Evolutionary conservation across 1,140 invertebrate genomes (phyloP), one percentile per base, ranked within the genome.

Genomic region (Thrips palmi): DNA sequence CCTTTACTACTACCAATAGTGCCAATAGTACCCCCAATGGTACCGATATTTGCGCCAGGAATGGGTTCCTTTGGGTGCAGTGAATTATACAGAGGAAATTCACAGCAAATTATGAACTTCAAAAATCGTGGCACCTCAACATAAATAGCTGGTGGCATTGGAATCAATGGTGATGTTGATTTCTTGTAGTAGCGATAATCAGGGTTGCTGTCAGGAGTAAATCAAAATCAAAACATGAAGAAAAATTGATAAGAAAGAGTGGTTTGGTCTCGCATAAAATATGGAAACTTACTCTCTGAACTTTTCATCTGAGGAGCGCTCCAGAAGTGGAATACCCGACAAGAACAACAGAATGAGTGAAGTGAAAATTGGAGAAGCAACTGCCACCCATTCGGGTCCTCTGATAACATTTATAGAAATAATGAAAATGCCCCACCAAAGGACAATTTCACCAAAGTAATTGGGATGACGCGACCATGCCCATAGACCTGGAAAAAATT

Each of bases 341-440:
- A 92, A 63, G 56, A 89, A 88, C 4, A 91, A 62, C 45, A 93
- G 81, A 25, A 92, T 87, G 37, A 81, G 54, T 1, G 79, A 84
- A 5, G 80, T 88, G 52, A 92, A 89, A 24, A 92, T 63, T 5
- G 87, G 88, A 4, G 84, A 88, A 23, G 84, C 62, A 49, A 93
- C 77, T 8, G 76, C 79, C 8, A 83, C 62, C 77, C 80, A 82
- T 63, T 89, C 75, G 35, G 71, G 51, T 23, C 77, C 75, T 50
- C 77, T 69, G 31, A 92, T 74, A 2, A 88, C 77, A 50, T 85
- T 87, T 1, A 86, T 57, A 1, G 84, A 83, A 53, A 91, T 84
- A 28, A 85, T 69, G 52, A 91, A 93, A 31, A 93, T 77, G 1
- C 87, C 87, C 75, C 84, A 87, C 89, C 89, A 94, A 1, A 93